Conservation (phyloP, 2,888 invertebrate species). For the Sesamia inferens region DNA sequence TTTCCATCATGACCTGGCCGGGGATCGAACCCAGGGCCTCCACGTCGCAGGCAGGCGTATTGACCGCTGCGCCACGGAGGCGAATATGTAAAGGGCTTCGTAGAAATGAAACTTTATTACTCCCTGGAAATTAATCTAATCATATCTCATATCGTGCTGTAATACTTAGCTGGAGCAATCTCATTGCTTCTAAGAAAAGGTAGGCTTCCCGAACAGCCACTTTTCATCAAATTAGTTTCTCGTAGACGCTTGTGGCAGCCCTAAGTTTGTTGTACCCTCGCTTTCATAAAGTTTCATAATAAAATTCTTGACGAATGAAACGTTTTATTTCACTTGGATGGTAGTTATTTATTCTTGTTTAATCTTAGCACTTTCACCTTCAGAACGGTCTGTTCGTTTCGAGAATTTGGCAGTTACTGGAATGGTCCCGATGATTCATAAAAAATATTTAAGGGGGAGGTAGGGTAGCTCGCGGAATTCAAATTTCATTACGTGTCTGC, state of each 20-base stretch:
- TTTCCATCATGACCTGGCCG: too few species aligned
- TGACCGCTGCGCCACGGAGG: too few species aligned
- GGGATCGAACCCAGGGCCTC: too few species aligned
- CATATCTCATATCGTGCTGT: background rate
- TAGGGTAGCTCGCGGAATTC: background rate
- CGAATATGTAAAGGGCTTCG: background rate
- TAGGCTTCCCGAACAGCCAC: background rate
- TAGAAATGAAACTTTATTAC: background rate
- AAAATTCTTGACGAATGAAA: conserved; percentile 57
- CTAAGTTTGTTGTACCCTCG: conserved; percentile 27
- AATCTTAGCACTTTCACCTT: conserved; percentile 43
- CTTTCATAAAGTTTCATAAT: conserved; percentile 56
- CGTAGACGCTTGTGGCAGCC: conserved; percentile 15
- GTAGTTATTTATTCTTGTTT: conserved; percentile 56
- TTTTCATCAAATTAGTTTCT: background rate
- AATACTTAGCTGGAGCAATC: background rate
- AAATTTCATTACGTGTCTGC: background rate
- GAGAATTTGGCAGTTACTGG: conserved; percentile 31
- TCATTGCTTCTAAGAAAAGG: background rate
- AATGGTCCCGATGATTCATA: conserved; percentile 22
- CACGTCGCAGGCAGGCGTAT: too few species aligned
- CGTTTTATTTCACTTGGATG: conserved; percentile 51
- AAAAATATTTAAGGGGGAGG: conserved; percentile 21
- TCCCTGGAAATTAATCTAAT: background rate
- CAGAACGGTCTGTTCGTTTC: conserved; percentile 36